Conservation (phyloP, 2,113 vertebrate genomes). For the Lagopus muta region DNA sequence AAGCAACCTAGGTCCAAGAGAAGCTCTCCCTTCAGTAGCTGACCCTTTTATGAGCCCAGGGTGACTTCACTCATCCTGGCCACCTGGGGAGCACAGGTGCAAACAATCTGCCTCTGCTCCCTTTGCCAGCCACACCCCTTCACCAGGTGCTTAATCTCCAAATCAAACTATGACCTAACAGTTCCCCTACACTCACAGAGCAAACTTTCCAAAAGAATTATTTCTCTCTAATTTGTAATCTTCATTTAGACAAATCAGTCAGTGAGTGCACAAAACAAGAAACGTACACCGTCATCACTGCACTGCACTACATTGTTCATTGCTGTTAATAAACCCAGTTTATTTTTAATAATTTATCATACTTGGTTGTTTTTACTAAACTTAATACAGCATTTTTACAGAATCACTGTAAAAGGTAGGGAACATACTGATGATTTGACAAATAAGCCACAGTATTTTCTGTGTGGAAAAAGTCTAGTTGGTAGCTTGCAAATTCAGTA, state of each 20-base stretch:
- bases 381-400: background rate
- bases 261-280: background rate
- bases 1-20: too few species aligned
- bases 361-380: background rate
- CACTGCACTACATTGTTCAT: background rate
- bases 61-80: too few species aligned
- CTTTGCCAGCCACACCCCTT: too few species aligned
- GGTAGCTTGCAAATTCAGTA: background rate
- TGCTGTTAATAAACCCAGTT: background rate
- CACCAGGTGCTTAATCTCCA: too few species aligned
- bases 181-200: too few species aligned
- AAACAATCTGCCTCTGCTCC: too few species aligned
- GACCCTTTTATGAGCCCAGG: too few species aligned
- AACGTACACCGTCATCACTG: background rate
- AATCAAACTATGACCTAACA: too few species aligned
- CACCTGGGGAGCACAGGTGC: too few species aligned
- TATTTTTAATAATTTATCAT: slow-evolving; percentile 19
- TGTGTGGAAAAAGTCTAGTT: background rate
- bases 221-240: background rate
- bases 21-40: too few species aligned
- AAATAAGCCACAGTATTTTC: background rate
- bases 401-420: background rate
- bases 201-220: background rate
- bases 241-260: background rate
- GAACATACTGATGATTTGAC: background rate